Percentiles rank a stretch among this genome's conserved stretches.
Conservation (phyloP, 2,797 vertebrate species). For the Lithobates sylvaticus region DNA sequence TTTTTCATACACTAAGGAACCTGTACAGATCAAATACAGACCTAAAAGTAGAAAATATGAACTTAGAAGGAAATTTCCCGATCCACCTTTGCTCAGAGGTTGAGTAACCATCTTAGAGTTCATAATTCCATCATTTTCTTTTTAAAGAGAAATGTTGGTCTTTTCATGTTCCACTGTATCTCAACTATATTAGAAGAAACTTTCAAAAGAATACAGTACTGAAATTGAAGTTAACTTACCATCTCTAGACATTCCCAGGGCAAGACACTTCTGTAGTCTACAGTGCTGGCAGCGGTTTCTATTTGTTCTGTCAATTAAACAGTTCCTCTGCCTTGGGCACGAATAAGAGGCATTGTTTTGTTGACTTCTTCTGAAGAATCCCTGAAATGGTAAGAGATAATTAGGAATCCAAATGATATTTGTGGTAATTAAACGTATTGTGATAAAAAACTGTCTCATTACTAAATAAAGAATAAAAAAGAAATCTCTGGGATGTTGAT, state of each 20-base stretch:
- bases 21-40: background rate
- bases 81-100: conserved; percentile 16
- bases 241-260: conserved; percentile 99
- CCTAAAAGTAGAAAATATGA: background rate
- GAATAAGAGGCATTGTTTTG: conserved; percentile 99
- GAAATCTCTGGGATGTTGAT: conserved; percentile 17
- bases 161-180: conserved; percentile 19
- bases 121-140: conserved; percentile 10
- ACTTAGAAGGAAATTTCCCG: conserved; percentile 5
- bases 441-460: conserved; percentile 6
- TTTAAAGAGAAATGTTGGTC: conserved; percentile 17
- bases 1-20: background rate
- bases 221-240: conserved; percentile 80
- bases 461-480: conserved; percentile 7
- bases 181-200: conserved; percentile 11
- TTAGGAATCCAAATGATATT: conserved; percentile 34
- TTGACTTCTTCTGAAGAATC: conserved; percentile 98
- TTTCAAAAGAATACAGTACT: conserved; percentile 30
- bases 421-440: conserved; percentile 21
- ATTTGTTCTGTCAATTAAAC: conserved; percentile 99
- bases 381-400: conserved; percentile 74
- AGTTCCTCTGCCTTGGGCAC: conserved; percentile 98
- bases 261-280: conserved; percentile 98
- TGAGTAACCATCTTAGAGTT: conserved; percentile 36
- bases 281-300: conserved; percentile 99